Evolutionary conservation across 2,797 vertebrate species (phyloP).

Genomic region (Pangasius macronema): DNA sequence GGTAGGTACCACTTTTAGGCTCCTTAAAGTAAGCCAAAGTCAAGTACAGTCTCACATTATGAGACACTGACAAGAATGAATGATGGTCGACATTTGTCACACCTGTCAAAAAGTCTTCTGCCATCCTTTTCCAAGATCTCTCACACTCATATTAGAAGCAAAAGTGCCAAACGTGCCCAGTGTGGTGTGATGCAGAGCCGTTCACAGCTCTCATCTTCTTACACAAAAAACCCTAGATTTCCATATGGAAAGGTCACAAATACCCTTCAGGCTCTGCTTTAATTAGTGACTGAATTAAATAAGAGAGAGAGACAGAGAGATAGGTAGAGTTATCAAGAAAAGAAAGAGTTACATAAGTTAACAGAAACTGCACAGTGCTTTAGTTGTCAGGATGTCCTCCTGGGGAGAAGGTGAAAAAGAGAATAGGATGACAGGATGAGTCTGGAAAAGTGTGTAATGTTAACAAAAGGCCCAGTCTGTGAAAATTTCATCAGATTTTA

Average conservation of each 20-base stretch:
- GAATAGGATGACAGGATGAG: slow-evolving; percentile 38
- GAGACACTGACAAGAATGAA: slow-evolving; percentile 52
- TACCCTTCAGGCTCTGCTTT: slow-evolving; percentile 81
- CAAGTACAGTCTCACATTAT: neutral
- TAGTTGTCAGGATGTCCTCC: slow-evolving; percentile 63
- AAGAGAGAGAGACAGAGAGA: slow-evolving; percentile 47
- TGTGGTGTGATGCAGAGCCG: slow-evolving; percentile 62
- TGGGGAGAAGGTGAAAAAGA: slow-evolving; percentile 33
- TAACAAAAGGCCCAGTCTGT: slow-evolving; percentile 40
- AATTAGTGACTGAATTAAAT: slow-evolving; percentile 74
- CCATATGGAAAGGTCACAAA: slow-evolving; percentile 83
- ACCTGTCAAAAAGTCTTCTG: slow-evolving; percentile 75
- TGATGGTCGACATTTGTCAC: slow-evolving; percentile 78
- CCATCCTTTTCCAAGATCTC: slow-evolving; percentile 65
- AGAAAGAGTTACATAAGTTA: slow-evolving; percentile 64
- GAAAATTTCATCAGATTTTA: slow-evolving; percentile 50
- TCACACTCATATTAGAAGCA: slow-evolving; percentile 64
- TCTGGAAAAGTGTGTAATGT: slow-evolving; percentile 45
- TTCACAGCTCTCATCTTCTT: slow-evolving; percentile 39
- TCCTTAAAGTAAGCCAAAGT: neutral
- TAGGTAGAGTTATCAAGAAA: slow-evolving; percentile 71
- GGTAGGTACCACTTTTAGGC: neutral
- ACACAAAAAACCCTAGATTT: slow-evolving; percentile 69
- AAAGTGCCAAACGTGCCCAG: slow-evolving; percentile 74
- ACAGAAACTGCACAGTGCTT: slow-evolving; percentile 56